These are phyloP conservation scores for Danio rerio DNA, from an alignment of 2,113 vertebrate species.

Conservation along the genomic window DNA sequence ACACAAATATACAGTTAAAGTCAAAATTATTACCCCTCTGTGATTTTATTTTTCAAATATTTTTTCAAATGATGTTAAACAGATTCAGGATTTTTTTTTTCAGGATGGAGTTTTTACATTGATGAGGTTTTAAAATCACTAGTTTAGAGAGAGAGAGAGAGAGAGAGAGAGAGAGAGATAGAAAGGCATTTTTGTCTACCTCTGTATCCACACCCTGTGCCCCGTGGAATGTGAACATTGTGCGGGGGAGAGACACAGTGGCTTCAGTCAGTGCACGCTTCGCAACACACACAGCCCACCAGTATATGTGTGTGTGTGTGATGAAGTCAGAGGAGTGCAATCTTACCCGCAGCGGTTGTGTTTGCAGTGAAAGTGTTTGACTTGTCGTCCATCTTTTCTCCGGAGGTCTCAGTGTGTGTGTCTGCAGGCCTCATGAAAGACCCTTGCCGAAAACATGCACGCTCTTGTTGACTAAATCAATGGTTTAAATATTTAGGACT, in stretches of 20 bases:
- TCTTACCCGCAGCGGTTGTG: slow-evolving; percentile 13
- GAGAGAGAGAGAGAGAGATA: slow-evolving; percentile 22
- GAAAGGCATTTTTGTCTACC: slow-evolving; percentile 19
- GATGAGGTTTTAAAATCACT: no score
- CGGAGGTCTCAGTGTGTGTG: not conserved
- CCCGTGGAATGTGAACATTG: slow-evolving; percentile 28
- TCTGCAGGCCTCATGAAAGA: not conserved
- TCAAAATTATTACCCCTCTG: no score
- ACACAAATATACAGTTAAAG: no score
- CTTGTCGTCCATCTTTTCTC: slow-evolving; percentile 7
- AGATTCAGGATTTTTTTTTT: no score
- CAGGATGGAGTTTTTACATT: no score
- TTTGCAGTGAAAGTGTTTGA: slow-evolving; percentile 30
- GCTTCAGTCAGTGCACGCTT: slow-evolving; percentile 22
- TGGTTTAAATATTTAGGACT: not conserved
- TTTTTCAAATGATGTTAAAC: no score
- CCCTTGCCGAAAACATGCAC: not conserved
- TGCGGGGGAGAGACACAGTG: slow-evolving; percentile 31
- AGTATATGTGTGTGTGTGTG: slow-evolving; percentile 3
- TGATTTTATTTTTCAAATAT: no score
- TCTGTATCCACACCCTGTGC: slow-evolving; percentile 43
- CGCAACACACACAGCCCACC: not conserved
- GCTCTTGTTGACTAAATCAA: not conserved
- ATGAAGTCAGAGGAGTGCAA: slow-evolving; percentile 8
- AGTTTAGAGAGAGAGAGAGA: not conserved